Conservation (phyloP, 2,113 vertebrate species). For the Cheirogaleus medius region DNA sequence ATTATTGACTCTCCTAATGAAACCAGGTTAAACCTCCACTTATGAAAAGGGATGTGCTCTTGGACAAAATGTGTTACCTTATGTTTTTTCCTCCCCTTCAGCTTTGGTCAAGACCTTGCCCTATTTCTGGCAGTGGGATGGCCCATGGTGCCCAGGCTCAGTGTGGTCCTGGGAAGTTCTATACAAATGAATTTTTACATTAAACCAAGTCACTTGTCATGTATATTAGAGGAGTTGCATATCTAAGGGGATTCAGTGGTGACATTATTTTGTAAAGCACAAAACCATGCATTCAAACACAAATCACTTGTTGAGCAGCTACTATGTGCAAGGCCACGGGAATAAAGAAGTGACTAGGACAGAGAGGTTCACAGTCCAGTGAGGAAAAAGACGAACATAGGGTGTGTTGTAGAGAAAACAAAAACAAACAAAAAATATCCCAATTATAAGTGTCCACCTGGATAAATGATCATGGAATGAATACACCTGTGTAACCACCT, state of each 20-base stretch:
- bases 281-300: neutral
- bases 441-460: neutral
- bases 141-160: neutral
- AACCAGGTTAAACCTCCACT: too few species aligned
- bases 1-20: too few species aligned
- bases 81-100: too few species aligned
- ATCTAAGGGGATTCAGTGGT: neutral
- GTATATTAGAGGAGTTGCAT: neutral
- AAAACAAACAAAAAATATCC: neutral
- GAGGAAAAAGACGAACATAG: neutral
- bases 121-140: neutral
- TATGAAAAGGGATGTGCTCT: too few species aligned
- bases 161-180: neutral
- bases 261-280: neutral
- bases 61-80: too few species aligned
- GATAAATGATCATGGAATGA: neutral
- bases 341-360: neutral
- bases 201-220: neutral
- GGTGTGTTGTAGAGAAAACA: neutral
- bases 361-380: neutral
- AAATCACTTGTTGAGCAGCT: neutral
- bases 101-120: neutral
- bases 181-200: neutral
- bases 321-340: neutral
- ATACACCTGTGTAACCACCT: neutral